These are phyloP conservation scores for Chymomyza costata DNA, from an alignment of 1,140 invertebrate species.

Conservation along the genomic window DNA sequence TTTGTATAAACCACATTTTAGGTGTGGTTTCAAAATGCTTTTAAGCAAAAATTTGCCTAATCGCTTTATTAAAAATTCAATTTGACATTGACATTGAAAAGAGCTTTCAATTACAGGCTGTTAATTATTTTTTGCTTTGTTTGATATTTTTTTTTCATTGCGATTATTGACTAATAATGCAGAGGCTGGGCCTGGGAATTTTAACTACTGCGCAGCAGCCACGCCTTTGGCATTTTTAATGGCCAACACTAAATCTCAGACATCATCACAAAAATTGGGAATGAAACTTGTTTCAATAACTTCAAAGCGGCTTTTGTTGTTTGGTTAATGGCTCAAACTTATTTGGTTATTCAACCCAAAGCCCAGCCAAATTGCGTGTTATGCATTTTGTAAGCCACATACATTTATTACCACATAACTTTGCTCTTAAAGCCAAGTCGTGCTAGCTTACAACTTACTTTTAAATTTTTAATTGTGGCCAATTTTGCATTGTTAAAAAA, in stretches of 20 bases:
- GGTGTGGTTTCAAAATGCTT: not conserved
- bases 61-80: constrained; percentile 1
- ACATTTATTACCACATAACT: too few relatives aligned
- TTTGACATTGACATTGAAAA: constrained; percentile 71
- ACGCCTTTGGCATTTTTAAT: constrained; percentile 22
- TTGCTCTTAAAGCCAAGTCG: too few relatives aligned
- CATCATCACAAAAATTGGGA: constrained; percentile 10
- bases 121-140: not conserved
- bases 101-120: constrained; percentile 8
- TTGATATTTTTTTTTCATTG: not conserved
- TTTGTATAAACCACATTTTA: too few relatives aligned
- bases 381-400: constrained; percentile 40
- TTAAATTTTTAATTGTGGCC: constrained; percentile 55
- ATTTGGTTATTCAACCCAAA: constrained; percentile 63
- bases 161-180: constrained; percentile 23
- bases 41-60: not conserved
- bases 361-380: constrained; percentile 50
- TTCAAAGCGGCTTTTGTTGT: constrained; percentile 18
- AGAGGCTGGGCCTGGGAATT: constrained; percentile 36
- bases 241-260: not conserved
- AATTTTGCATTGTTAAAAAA: constrained; percentile 66
- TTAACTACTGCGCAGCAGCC: constrained; percentile 37
- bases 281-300: constrained; percentile 33
- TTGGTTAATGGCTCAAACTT: too few relatives aligned
- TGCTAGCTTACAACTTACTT: too few relatives aligned